Evolutionary conservation across 2,888 invertebrate genomes (phyloP).

Genomic region (Celastrina argiolus): DNA sequence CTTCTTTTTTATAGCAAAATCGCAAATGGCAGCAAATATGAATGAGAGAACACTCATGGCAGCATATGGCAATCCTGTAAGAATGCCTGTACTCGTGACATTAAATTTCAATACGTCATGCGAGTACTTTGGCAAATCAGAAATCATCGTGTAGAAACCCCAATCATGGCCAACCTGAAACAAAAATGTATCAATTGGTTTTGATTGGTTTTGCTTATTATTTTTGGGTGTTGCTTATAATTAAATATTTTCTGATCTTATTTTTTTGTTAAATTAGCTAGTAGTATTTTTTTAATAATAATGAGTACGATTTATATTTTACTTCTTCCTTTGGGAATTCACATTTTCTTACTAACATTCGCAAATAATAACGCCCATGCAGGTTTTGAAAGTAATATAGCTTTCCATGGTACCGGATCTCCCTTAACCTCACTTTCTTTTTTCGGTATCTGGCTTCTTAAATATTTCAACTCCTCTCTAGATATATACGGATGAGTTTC

Average conservation of each 20-base stretch:
- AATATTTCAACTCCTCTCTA: constrained; percentile 49
- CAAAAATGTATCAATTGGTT: neutral
- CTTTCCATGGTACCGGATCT: constrained; percentile 78
- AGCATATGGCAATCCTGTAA: constrained; percentile 76
- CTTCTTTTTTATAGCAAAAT: constrained; percentile 47
- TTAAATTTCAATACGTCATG: constrained; percentile 73
- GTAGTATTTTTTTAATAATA: too few relatives aligned
- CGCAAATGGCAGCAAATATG: constrained; percentile 64
- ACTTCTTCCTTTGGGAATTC: too few relatives aligned
- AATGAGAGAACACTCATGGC: constrained; percentile 73
- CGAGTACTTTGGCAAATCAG: constrained; percentile 78
- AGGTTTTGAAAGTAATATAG: constrained; percentile 77
- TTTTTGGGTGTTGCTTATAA: too few relatives aligned
- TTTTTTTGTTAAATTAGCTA: too few relatives aligned
- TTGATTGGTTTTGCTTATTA: neutral
- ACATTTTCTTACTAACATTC: constrained; percentile 48
- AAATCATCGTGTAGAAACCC: constrained; percentile 78
- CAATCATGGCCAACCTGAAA: constrained; percentile 74
- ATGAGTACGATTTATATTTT: too few relatives aligned
- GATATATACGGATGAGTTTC: constrained; percentile 53
- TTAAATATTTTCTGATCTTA: too few relatives aligned
- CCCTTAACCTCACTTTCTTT: constrained; percentile 42
- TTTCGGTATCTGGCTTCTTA: constrained; percentile 61
- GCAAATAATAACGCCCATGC: constrained; percentile 80
- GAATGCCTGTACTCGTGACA: constrained; percentile 69